These are phyloP conservation scores for Diplosoma virens DNA, from an alignment of 23 tunicate genomes.

Conservation along the genomic window DNA sequence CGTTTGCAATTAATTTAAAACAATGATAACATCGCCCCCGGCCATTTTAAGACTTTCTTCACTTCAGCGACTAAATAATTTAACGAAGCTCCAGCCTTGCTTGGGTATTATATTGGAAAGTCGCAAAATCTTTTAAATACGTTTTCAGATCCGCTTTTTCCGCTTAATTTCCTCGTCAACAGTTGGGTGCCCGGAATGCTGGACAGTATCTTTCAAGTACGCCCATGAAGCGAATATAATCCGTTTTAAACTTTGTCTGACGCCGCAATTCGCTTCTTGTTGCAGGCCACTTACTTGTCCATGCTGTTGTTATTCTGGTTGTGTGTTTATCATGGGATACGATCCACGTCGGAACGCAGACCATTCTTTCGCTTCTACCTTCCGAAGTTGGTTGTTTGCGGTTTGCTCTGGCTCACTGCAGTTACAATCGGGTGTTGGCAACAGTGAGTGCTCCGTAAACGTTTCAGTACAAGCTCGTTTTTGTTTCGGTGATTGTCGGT, in stretches of 20 bases:
- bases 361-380: constrained; percentile 63
- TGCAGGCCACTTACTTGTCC: constrained; percentile 72
- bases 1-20: too few relatives aligned
- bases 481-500: neutral
- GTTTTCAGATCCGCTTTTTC: constrained; percentile 79
- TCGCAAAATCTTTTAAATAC: too few relatives aligned
- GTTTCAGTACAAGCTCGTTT: too few relatives aligned
- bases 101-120: too few relatives aligned
- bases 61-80: too few relatives aligned
- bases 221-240: too few relatives aligned
- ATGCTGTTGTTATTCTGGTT: constrained; percentile 73
- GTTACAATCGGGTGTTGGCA: constrained; percentile 86
- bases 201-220: constrained; percentile 71
- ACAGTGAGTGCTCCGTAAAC: constrained; percentile 58
- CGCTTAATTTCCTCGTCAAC: constrained; percentile 62
- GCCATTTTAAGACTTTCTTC: too few relatives aligned
- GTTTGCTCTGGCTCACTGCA: constrained; percentile 75
- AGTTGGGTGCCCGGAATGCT: constrained; percentile 89
- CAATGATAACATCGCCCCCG: too few relatives aligned
- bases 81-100: too few relatives aligned
- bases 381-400: constrained; percentile 71
- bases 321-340: constrained; percentile 79
- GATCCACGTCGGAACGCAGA: constrained; percentile 35
- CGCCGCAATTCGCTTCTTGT: neutral
- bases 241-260: neutral